Evolutionary conservation across 2,888 invertebrate genomes (phyloP), one percentile per base, ranked within the genome.

Genomic region (Seira sanloemensis): DNA sequence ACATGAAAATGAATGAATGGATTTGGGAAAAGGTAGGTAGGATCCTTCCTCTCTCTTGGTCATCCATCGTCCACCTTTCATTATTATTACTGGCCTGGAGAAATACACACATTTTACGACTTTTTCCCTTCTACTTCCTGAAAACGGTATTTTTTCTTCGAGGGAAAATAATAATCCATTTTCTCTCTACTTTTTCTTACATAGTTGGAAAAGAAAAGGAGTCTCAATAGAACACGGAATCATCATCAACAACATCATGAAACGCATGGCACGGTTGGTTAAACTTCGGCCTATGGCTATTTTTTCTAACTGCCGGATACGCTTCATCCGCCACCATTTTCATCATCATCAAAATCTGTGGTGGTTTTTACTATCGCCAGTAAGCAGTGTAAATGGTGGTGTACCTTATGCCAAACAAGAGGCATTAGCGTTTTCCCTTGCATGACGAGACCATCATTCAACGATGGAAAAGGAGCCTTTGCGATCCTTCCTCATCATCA

Each of bases 251-350:
- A 58, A n/a, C 58, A 58, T 58, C 58, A 23, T 62, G 77, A 27
- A 81, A 69, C 62, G 71, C 69, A 37, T 73, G 73, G 21, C 67
- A 83, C 78, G 83, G 74, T 78, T 83, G 83, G 83, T 83, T 83
- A 74, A 72, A 74, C 78, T 77, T 80, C 67, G 67, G 80, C 71
- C 78, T 68, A 37, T 62, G 77, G 77, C 71, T 76, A 83, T 83
- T 83, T 62, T 62, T 62, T 62, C 77, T 83, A 78, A 80, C 82
- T 25, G 84, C 81, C 87, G 87, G 87, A 86, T 84, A 85, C 84
- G 87, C 76, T 86, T 87, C 87, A 87, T 87, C 85, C 84, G 78
- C 81, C 73, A 72, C 78, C 25, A 37, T 54, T 73, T 50, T 50
- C 50, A 62, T 23, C 62, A n/a, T 66, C 27, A 66, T 73, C 68